Evolutionary conservation across 2,888 invertebrate species (phyloP), one percentile per base, ranked within the genome.

Genomic region (Polia nebulosa): DNA sequence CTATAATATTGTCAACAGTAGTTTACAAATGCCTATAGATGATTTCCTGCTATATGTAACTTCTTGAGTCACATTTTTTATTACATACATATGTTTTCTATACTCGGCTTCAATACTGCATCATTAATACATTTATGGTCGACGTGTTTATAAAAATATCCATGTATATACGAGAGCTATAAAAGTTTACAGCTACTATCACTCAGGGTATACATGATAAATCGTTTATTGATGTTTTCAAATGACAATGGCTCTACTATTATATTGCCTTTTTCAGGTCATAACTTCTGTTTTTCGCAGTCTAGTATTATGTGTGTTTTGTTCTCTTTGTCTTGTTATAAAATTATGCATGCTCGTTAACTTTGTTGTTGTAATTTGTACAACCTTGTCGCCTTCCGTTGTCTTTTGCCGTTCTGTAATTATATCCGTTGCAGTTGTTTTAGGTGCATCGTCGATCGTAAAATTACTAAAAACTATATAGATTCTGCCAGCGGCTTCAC

Each of bases 191-290:
- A 29, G 39, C 39, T 7, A 34, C 51, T 25, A 47, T 66, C 67
- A 73, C 29, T 65, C 45, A 53, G 20, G n/a, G 41, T 52, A 58
- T 41, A n/a, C 6, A 60, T 65, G 65, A 68, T 61, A 65, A 68
- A 68, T 68, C 29, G 49, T 60, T 67, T 49, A 76, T 52, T 61
- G 70, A 44, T 32, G 45, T 65, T 65, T 41, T 34, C 25, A 61
- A 56, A 64, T 57, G 25, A 57, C 62, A 60, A 64, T 58, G 41
- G 17, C n/a, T 52, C 8, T 25, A 51, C 20, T 8, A 49, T 44
- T 56, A 57, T 57, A 70, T 51, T 62, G 32, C 7, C 25, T 44
- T 68, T 61, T 41, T 70, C 49, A 39, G 44, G 49, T 41, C 36
- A 59, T 45, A 41, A 20, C 56, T 72, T 66, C 49, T 60, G 59